Conservation (phyloP, 2,797 vertebrate genomes). For the Sebastes matsubarae region DNA sequence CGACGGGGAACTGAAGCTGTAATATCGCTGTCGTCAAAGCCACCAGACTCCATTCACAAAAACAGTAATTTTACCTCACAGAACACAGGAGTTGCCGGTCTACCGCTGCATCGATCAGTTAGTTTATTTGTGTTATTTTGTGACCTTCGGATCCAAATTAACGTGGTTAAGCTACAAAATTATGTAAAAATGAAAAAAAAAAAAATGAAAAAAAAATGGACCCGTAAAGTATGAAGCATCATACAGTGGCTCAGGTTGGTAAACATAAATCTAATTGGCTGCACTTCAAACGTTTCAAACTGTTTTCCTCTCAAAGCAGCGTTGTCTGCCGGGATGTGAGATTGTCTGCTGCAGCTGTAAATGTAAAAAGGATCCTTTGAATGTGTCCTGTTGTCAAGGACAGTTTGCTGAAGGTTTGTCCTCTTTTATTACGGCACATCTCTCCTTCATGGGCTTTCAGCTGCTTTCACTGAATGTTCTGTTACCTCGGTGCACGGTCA, state of each 20-base stretch:
- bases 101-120: too few relatives aligned
- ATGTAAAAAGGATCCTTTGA: constrained; percentile 21
- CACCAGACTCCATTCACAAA: too few relatives aligned
- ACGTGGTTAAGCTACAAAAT: too few relatives aligned
- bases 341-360: not conserved
- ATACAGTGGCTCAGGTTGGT: not conserved
- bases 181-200: too few relatives aligned
- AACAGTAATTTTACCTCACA: too few relatives aligned
- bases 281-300: not conserved
- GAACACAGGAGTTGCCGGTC: too few relatives aligned
- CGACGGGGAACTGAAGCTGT: too few relatives aligned
- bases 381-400: constrained; percentile 29
- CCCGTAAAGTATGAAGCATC: too few relatives aligned
- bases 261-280: not conserved
- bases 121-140: too few relatives aligned
- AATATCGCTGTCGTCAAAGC: too few relatives aligned
- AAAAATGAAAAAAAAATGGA: too few relatives aligned
- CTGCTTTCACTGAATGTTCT: constrained; percentile 4
- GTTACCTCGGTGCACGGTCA: not conserved
- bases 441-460: not conserved
- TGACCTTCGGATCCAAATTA: too few relatives aligned
- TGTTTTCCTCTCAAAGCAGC: not conserved
- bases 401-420: constrained; percentile 20
- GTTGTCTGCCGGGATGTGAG: not conserved
- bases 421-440: not conserved